phyloP scores from a whole-genome alignment of 2,797 vertebrate species.

The Passerculus sandwichensis region DNA sequence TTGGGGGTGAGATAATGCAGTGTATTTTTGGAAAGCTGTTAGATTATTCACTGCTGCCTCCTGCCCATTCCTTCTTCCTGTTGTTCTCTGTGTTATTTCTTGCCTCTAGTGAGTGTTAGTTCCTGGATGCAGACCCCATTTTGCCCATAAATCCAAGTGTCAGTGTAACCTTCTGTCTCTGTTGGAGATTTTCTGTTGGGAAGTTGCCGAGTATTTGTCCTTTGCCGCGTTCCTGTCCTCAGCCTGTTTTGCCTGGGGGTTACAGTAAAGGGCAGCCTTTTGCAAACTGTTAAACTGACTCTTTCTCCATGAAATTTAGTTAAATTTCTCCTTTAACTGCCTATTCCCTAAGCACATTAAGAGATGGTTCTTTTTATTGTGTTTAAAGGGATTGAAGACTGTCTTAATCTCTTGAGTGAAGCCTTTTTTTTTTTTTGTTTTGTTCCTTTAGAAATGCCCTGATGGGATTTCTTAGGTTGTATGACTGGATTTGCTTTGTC shows the following conservation, averaged over 20 bases:
- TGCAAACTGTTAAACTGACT: background rate
- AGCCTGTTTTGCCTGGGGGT: background rate
- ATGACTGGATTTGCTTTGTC: background rate
- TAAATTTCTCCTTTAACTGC: background rate
- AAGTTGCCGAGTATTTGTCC: background rate
- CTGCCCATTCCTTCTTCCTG: background rate
- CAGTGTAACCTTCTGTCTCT: accelerated
- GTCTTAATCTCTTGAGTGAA: background rate
- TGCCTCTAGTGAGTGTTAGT: background rate
- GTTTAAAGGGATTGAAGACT: background rate
- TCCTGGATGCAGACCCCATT: background rate
- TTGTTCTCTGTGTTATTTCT: background rate
- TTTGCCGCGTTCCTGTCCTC: background rate
- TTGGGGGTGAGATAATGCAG: background rate
- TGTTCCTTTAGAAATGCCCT: background rate
- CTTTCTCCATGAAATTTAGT: background rate
- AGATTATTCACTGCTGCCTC: conserved; percentile 12
- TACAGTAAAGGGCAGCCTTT: background rate
- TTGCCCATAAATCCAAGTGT: background rate
- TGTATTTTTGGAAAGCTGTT: conserved; percentile 17
- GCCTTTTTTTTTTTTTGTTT: background rate
- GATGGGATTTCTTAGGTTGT: background rate
- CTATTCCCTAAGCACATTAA: background rate
- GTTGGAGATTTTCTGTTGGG: background rate
- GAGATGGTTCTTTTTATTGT: background rate